Evolutionary conservation across 35 echinoderm and acorn worm genomes (phyloP), one percentile per base, ranked within the genome.

Genomic region (Lytechinus variegatus): DNA sequence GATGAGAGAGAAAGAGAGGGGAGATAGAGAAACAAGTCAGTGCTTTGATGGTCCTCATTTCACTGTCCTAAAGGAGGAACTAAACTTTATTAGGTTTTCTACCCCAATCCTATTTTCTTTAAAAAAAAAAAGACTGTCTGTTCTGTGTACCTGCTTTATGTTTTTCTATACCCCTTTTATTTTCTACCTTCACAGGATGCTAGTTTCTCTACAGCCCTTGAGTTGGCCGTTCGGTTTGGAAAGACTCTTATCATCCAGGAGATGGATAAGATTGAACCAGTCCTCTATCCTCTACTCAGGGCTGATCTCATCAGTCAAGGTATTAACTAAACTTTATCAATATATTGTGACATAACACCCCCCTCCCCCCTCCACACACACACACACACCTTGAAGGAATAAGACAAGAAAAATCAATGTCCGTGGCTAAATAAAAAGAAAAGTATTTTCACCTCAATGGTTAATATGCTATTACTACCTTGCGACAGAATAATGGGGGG

Each of bases 251-350:
- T 99, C 33, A 97, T 99, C 28, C 98, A 99, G 87, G 98, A 99
- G 94, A 98, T 99, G 97, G 98, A 99, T 27, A 87, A 95, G 16
- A 97, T 99, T 93, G 98, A 99, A 92, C 98, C 98, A 1, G 96
- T 99, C 24, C 96, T 99, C 9, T 99, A 96, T 58, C 98, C 98
- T 3, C 79, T 99, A 24, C 97, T 99, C 0, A 94, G 98, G 92
- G 97, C 95, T 71, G 98, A 99, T 92, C 97, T 99, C 13, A 94
- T 99, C 61, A 99, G 98, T 94, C 98, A 99, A 99, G 98, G 98
- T 99, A 95, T 79, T 24, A 79, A 1, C 66, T 79, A 16, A 79
- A 79, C 4, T n/a, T 1, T 79, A 7, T n/a, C 6, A 19, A 19
- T 71, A 16, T 66, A 1, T 16, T 6, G 0, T 24, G 61, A 71